A percentile compares a stretch with the other conserved stretches of the same genome.
Evolutionary conservation across 1,140 invertebrate genomes (phyloP).

Genomic region (Epicauta chinensis): DNA sequence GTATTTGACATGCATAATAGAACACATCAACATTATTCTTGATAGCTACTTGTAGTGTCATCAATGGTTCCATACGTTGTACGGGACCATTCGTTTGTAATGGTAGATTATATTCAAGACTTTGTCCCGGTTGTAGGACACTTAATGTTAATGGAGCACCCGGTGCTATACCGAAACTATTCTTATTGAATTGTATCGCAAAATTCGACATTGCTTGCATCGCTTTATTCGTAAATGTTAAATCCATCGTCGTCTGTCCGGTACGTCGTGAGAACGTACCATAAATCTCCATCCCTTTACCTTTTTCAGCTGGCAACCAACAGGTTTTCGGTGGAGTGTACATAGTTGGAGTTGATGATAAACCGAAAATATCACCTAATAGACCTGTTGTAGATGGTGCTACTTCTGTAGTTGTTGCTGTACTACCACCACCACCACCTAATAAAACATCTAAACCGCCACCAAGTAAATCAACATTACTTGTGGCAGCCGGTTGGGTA

Average conservation of each 20-base stretch:
- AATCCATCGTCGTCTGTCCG: constrained; percentile 89
- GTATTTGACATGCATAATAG: constrained; percentile 93
- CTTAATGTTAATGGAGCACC: constrained; percentile 73
- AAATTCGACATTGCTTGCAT: constrained; percentile 97
- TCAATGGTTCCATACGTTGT: constrained; percentile 95
- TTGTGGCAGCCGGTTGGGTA: constrained; percentile 43
- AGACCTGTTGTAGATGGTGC: constrained; percentile 58
- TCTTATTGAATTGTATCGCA: constrained; percentile 98
- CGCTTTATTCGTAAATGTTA: constrained; percentile 95
- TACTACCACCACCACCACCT: constrained; percentile 32
- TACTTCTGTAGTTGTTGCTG: constrained; percentile 42
- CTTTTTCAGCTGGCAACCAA: constrained; percentile 92
- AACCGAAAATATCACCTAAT: constrained; percentile 88
- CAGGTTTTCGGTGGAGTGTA: constrained; percentile 78
- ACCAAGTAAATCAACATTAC: constrained; percentile 68
- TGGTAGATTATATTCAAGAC: constrained; percentile 67
- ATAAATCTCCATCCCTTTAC: constrained; percentile 95
- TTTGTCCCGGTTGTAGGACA: constrained; percentile 79
- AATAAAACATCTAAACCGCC: constrained; percentile 79
- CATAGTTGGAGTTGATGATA: constrained; percentile 56
- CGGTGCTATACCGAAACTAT: constrained; percentile 93
- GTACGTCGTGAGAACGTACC: constrained; percentile 90
- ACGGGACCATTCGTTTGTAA: constrained; percentile 85
- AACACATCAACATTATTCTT: constrained; percentile 99
- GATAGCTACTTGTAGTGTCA: constrained; percentile 93